Evolutionary conservation across 2,113 vertebrate genomes (phyloP), one percentile per base, ranked within the genome.

Genomic region (Campylomormyrus tamandua): DNA sequence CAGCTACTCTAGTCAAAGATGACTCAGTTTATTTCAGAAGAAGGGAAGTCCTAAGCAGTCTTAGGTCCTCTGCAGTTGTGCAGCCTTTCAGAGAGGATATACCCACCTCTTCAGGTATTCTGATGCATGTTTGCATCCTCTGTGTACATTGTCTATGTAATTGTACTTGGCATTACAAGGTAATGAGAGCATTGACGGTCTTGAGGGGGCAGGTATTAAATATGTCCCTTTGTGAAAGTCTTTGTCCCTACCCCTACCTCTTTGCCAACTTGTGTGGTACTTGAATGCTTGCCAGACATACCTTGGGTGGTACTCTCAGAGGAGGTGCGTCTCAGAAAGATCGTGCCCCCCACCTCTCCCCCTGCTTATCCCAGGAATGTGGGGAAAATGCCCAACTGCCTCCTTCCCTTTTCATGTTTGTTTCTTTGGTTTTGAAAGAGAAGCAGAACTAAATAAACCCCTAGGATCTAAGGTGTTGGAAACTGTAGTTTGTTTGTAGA

Each of bases 371-470:
- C 52, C 10, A 46, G 39, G 56, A 88, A 88, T 88, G 53, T 88
- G 87, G 52, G 31, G 87, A 87, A 58, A 87, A 87, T 42, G 50
- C 52, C 21, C 1, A 8, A 1, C 50, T 19, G 27, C 13, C 35
- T 56, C 5, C 35, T 56, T 45, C 35, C 21, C 53, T 62, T 88
- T 88, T 62, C 19, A 24, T 45, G 19, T 45, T 88, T 88, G 17
- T 45, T 58, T 62, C 87, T 53, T 87, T 53, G 49, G 49, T 39
- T 42, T 66, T 88, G 17, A 66, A 50, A 45, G 17, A 45, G 35
- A 88, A 88, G 62, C 87, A 88, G 53, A 88, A 87, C 86, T 58
- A 62, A 62, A 62, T 45, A 42, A 62, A 24, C 19, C 39, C n/a
- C 7, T 15, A 13, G 87, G 31, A 62, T 42, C 11, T 24, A 45